Evolutionary conservation across 1,140 invertebrate species (phyloP).

Genomic region (Semibalanus balanoides): DNA sequence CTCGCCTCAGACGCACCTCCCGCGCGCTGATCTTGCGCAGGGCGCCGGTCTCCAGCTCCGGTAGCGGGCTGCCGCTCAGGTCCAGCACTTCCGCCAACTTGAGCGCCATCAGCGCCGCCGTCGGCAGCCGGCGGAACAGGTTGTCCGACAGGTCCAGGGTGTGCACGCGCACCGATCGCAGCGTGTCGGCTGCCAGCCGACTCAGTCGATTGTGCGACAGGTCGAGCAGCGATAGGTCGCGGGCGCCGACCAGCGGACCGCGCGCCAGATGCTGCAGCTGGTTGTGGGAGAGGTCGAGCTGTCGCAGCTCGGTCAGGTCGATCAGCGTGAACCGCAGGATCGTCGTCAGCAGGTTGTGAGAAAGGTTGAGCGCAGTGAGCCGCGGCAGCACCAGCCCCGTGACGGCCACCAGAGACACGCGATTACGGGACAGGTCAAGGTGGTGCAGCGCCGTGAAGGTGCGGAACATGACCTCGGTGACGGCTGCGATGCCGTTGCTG

Average conservation of each 20-base stretch:
- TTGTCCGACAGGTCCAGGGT: background rate
- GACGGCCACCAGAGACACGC: background rate
- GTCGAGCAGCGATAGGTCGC: background rate
- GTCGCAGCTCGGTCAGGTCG: background rate
- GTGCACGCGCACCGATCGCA: background rate
- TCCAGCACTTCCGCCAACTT: background rate
- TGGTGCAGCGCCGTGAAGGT: background rate
- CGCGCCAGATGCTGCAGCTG: background rate
- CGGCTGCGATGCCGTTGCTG: background rate
- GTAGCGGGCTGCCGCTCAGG: background rate
- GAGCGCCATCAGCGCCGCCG: background rate
- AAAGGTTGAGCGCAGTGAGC: background rate
- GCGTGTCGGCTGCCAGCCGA: background rate
- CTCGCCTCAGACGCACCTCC: background rate
- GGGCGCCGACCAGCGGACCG: background rate
- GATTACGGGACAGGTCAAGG: background rate
- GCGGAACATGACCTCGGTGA: background rate
- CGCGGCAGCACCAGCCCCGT: background rate
- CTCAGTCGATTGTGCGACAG: background rate
- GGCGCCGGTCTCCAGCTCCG: background rate
- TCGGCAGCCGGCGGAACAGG: background rate
- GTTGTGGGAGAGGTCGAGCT: background rate
- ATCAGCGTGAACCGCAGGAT: background rate
- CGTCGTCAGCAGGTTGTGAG: background rate
- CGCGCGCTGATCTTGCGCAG: background rate